phyloP scores from a whole-genome alignment of 2,888 invertebrate genomes.

The Cenopis cana region DNA sequence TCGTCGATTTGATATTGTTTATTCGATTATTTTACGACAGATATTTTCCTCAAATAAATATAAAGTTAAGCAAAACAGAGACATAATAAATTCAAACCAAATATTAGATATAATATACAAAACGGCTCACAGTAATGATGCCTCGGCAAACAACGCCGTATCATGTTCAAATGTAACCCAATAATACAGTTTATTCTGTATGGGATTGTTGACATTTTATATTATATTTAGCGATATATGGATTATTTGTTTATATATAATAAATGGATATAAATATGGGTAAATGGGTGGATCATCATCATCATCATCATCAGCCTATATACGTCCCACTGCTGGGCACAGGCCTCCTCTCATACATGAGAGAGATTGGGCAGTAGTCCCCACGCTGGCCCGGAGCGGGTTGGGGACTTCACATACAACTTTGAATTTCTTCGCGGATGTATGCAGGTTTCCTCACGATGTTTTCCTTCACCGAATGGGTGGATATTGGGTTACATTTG shows the following conservation, averaged over 20 bases:
- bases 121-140: slow-evolving; percentile 1
- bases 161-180: slow-evolving; percentile 16
- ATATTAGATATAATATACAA: not conserved
- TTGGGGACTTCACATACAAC: too few relatives aligned
- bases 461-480: too few relatives aligned
- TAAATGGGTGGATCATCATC: too few relatives aligned
- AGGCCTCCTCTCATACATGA: too few relatives aligned
- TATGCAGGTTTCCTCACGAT: too few relatives aligned
- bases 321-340: too few relatives aligned
- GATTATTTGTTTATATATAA: slow-evolving; percentile 4
- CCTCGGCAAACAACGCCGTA: not conserved
- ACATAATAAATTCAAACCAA: slow-evolving; percentile 1
- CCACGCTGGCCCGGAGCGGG: too few relatives aligned
- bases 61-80: not conserved
- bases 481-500: too few relatives aligned
- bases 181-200: slow-evolving; percentile 12
- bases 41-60: not conserved
- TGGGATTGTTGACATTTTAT: not conserved
- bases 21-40: not conserved
- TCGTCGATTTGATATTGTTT: too few relatives aligned
- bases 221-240: not conserved
- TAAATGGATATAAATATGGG: not conserved
- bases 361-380: too few relatives aligned
- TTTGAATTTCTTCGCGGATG: too few relatives aligned
- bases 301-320: too few relatives aligned